Conservation (phyloP, 2,113 vertebrate genomes). For the Nothoprocta perdicaria region DNA sequence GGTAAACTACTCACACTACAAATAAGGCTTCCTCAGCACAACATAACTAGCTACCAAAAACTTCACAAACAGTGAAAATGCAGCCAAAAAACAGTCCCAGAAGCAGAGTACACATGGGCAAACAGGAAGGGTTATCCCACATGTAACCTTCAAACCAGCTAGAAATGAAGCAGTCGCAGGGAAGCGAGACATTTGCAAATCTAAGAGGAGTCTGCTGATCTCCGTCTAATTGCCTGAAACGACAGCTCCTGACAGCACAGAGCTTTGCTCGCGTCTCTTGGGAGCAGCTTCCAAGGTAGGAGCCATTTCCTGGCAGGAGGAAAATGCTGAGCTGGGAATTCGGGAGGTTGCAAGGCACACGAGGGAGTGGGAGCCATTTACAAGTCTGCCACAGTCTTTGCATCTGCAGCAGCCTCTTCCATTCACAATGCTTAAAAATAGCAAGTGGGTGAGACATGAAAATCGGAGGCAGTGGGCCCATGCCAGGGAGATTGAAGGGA, state of each 20-base stretch:
- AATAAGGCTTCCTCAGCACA: neutral
- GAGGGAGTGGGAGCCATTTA: constrained; percentile 52
- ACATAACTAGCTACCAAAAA: neutral
- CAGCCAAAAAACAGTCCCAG: neutral
- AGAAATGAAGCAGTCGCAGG: neutral
- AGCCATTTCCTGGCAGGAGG: neutral
- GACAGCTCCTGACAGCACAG: constrained; percentile 31
- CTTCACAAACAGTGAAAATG: neutral
- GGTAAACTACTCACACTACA: neutral
- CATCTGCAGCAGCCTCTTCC: constrained; percentile 26
- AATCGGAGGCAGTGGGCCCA: neutral
- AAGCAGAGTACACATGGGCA: neutral
- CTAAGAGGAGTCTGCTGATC: neutral
- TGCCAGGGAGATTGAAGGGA: constrained; percentile 26
- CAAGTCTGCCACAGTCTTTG: neutral
- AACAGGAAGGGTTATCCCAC: neutral
- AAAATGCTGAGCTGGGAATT: constrained; percentile 25
- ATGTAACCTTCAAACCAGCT: neutral
- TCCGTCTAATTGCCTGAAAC: constrained; percentile 36
- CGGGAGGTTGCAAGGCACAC: constrained; percentile 4
- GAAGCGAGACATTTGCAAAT: neutral
- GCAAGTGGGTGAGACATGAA: constrained; percentile 48
- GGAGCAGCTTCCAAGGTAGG: constrained; percentile 13
- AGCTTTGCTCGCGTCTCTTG: constrained; percentile 21
- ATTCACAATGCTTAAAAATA: neutral